Base-by-base conservation (phyloP, 2,888 invertebrate genomes). In the Hipparchia sbordonii region DNA sequence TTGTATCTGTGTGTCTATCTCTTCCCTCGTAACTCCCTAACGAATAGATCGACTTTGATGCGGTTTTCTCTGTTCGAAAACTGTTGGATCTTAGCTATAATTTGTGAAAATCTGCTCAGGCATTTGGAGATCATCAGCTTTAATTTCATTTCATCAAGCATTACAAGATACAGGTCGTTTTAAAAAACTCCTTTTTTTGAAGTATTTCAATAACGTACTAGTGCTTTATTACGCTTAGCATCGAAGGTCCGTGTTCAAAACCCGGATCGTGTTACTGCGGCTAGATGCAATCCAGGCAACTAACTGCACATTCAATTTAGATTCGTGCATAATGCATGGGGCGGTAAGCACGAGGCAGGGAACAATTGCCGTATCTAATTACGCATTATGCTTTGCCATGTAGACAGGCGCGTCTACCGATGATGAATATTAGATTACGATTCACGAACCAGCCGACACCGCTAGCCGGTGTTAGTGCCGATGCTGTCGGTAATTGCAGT, bases 361-460 rank as follows among this genome's bases (percentile, higher is more conserved):
- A 88, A 89, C 90, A 90, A 90, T 90, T 87, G 89, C 88, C 87
- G 91, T 88, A 91, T 92, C 91, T 93, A 91, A 92, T 93, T 91
- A 92, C 90, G 90, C 89, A 92, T 92, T 90, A 91, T 89, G 90
- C 91, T 88, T 89, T 88, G 87, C 89, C 85, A 87, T 89, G 89
- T 89, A 91, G 89, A 87, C 88, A 82, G 86, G 84, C 87, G 83
- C 84, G 89, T 85, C 89, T 87, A 87, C 85, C 87, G 85, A 85
- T 88, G 89, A 91, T 92, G 92, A 91, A 92, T 92, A 91, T 92
- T 91, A 90, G 91, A 92, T 91, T 8, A 23, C 57, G 9, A 57
- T 57, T 56, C 89, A 87, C 80, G 81, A 84, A 79, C 83, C 84
- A 81, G 85, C 86, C 87, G 84, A 87, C 85, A 84, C 80, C 82